A percentile compares a stretch with the other conserved stretches of the same genome.
Conservation (phyloP, 2,797 vertebrate species). For the Percopsis omiscomaycus region DNA sequence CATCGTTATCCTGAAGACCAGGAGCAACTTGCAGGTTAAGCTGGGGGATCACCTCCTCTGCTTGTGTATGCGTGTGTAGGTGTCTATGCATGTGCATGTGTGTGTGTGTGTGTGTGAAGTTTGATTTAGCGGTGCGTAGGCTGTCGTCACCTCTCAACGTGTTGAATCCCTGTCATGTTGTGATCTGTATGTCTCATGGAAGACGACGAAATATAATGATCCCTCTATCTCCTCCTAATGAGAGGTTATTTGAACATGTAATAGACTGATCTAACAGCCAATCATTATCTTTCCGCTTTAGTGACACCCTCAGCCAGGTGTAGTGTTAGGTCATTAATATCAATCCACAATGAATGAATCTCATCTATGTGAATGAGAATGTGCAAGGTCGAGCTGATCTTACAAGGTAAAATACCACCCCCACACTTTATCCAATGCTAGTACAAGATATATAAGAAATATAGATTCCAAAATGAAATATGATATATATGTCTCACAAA, state of each 20-base stretch:
- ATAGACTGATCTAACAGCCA: slow-evolving; percentile 13
- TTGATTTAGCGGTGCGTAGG: slow-evolving; percentile 51
- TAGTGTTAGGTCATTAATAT: slow-evolving; percentile 24
- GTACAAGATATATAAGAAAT: background rate
- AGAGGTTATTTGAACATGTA: slow-evolving; percentile 22
- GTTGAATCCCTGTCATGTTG: slow-evolving; percentile 12
- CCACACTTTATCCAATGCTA: slow-evolving; percentile 13
- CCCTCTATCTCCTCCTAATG: slow-evolving; percentile 13
- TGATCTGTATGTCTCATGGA: slow-evolving; percentile 29
- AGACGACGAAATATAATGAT: slow-evolving; percentile 30
- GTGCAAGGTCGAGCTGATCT: slow-evolving; percentile 40
- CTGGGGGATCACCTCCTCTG: slow-evolving; percentile 59
- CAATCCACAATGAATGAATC: slow-evolving; percentile 26
- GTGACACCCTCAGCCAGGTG: slow-evolving; percentile 2
- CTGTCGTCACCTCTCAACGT: slow-evolving; percentile 22
- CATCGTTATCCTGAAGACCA: slow-evolving; percentile 58
- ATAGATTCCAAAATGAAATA: background rate
- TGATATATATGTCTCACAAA: too few relatives aligned
- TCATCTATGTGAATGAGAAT: slow-evolving; percentile 32
- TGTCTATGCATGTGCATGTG: slow-evolving; percentile 39
- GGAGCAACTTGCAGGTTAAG: slow-evolving; percentile 68
- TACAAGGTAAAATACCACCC: slow-evolving; percentile 44
- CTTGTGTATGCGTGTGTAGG: slow-evolving; percentile 38
- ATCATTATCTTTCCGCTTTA: slow-evolving; percentile 6
- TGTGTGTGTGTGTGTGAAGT: slow-evolving; percentile 58